Conservation (phyloP, 2,797 vertebrate genomes). For the Siniperca obscura region DNA sequence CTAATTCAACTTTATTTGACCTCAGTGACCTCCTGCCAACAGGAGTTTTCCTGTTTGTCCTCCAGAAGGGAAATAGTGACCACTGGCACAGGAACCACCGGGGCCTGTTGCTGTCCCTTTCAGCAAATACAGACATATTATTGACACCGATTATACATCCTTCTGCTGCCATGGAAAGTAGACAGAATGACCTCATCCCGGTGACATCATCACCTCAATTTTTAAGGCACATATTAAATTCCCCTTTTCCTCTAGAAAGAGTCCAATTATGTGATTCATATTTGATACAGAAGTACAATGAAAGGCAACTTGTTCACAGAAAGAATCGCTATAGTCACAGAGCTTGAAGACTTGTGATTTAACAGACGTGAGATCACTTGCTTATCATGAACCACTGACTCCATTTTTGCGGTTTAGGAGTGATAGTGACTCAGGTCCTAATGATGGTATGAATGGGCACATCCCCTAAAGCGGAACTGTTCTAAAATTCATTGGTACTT, state of each 20-base stretch:
- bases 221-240: not conserved
- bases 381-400: conserved; percentile 11
- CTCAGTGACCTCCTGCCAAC: conserved; percentile 38
- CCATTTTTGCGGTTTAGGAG: conserved; percentile 16
- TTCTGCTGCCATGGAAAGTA: conserved; percentile 21
- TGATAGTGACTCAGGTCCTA: conserved; percentile 34
- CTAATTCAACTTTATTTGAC: conserved; percentile 53
- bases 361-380: conserved; percentile 13
- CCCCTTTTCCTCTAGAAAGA: not conserved
- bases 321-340: not conserved
- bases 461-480: conserved; percentile 32
- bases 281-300: not conserved
- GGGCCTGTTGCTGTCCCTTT: conserved; percentile 19
- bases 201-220: conserved; percentile 36
- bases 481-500: not conserved
- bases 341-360: conserved; percentile 8
- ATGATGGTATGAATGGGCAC: conserved; percentile 23
- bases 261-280: not conserved
- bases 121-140: conserved; percentile 50
- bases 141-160: conserved; percentile 44
- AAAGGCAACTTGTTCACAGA: conserved; percentile 10
- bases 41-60: conserved; percentile 71
- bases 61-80: conserved; percentile 60
- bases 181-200: conserved; percentile 45
- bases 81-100: conserved; percentile 57